Evolutionary conservation across 2,113 vertebrate species (phyloP), one percentile per base, ranked within the genome.

Genomic region (Phycodurus eques): DNA sequence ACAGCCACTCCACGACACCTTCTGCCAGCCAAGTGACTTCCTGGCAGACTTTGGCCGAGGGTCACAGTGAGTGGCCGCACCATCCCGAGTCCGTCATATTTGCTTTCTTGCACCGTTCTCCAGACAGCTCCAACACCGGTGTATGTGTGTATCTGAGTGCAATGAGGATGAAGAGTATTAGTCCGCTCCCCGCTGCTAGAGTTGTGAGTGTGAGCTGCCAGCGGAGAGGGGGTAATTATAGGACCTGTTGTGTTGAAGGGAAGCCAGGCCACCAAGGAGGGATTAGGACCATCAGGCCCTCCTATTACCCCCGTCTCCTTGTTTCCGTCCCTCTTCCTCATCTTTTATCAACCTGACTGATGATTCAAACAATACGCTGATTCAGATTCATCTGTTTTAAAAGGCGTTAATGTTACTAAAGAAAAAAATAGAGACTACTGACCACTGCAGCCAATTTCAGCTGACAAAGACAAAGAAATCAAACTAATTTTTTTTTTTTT

Each of bases 211-310:
- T 83, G 87, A 86, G 80, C 93, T 95, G 95, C 95, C 95, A 96
- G 94, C 93, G 92, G 91, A 92, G 93, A 93, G 92, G 93, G 87
- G 93, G 95, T 94, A 93, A 96, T 95, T 96, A 96, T 96, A 94
- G 94, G 95, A 95, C 93, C 94, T 94, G 95, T 95, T 95, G 93
- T 91, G 93, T 89, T 94, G 94, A 95, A 92, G 92, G 89, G 86
- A 92, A 94, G 95, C 94, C 95, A 95, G 94, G 91, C 88, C 94
- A 93, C 93, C 92, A 94, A 95, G 92, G 94, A 92, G 91, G 84
- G 95, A 96, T 96, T 96, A 96, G 92, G 92, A 91, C 80, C 79
- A 76, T 88, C 93, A 86, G 67, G 93, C 93, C 92, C 92, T 90
- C 84, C 91, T 88, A 81, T 53, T 69, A 42, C 91, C 90, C 9